Evolutionary conservation across 2,888 invertebrate species (phyloP).

Genomic region (Drosophila tripunctata): DNA sequence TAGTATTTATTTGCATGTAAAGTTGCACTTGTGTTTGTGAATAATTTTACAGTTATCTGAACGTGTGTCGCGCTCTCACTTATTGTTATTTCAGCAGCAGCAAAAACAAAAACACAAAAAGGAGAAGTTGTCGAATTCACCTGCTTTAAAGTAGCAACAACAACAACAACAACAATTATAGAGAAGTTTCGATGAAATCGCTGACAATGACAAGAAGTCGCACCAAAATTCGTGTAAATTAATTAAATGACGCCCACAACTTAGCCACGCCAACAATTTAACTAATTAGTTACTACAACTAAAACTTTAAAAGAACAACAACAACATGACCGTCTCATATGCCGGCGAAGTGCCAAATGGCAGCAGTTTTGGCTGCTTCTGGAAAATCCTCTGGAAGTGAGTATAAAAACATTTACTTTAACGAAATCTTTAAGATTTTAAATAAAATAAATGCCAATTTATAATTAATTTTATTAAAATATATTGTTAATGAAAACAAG

Average conservation of each 20-base stretch:
- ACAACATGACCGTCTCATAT: conserved; percentile 93
- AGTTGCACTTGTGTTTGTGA: conserved; percentile 62
- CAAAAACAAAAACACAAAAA: conserved; percentile 48
- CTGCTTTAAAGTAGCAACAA: conserved; percentile 33
- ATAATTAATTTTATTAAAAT: no score
- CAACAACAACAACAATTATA: conserved; percentile 14
- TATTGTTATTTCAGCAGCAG: conserved; percentile 49
- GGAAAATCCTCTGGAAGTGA: conserved; percentile 95
- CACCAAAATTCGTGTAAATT: conserved; percentile 49
- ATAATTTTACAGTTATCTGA: conserved; percentile 64
- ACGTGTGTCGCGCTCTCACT: conserved; percentile 59
- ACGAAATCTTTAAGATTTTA: no score
- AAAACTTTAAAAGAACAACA: conserved; percentile 11
- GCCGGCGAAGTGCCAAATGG: conserved; percentile 96
- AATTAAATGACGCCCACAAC: conserved; percentile 34
- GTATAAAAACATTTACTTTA: conserved; percentile 80
- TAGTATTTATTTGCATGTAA: conserved; percentile 70
- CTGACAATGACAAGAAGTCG: conserved; percentile 64
- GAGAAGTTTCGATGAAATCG: conserved; percentile 44
- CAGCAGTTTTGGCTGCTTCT: conserved; percentile 96
- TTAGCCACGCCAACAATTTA: conserved; percentile 42
- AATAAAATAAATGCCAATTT: no score
- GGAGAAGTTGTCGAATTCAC: conserved; percentile 51
- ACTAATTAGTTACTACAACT: conserved; percentile 18
- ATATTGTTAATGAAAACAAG: no score